Base-by-base conservation (phyloP, 2,797 vertebrate species). In the Columba guinea region DNA sequence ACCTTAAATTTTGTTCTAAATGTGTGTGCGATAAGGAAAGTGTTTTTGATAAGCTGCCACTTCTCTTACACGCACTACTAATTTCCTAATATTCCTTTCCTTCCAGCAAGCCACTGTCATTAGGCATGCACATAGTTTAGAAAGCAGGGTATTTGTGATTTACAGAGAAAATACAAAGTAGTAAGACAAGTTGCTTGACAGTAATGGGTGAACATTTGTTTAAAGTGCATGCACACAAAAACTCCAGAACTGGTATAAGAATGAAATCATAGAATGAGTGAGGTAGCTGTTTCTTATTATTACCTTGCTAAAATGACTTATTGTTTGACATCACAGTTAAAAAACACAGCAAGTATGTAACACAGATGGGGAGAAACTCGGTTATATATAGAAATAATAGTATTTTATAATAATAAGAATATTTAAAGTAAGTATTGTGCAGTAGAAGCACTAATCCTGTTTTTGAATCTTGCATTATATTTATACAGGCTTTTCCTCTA, bases 191-290 rank as follows among this genome's bases (percentile, higher is more conserved):
- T 51, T 94, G 19, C 71, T 96, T 94, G 93, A 71, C 70, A 88
- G 63, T 96, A 96, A 95, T 95, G 63, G 52, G 58, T 51, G 74
- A 95, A 53, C 63, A 46, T 89, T 94, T 70, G 75, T 93, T 96
- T 92, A 65, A 68, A 60, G 17, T 49, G 15, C 48, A 9, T 10
- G 13, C 27, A 60, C 27, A 64, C 28, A 58, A 77, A 58, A 68
- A 52, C 35, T 51, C 37, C 58, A 44, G 53, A 76, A 68, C 2
- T 5, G 14, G 19, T 89, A 20, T 91, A 86, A 89, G 59, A 74
- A 74, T 68, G 90, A 95, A 91, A 78, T 92, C 95, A 94, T 84
- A 59, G 46, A 86, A 78, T 58, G 64, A 90, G 48, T 60, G 74
- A 93, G 70, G 30, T 23, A 95, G 60, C 53, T 86, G 7, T 77